phyloP scores from a whole-genome alignment of 2,113 vertebrate genomes.

The Poeciliopsis turrubarensis region DNA sequence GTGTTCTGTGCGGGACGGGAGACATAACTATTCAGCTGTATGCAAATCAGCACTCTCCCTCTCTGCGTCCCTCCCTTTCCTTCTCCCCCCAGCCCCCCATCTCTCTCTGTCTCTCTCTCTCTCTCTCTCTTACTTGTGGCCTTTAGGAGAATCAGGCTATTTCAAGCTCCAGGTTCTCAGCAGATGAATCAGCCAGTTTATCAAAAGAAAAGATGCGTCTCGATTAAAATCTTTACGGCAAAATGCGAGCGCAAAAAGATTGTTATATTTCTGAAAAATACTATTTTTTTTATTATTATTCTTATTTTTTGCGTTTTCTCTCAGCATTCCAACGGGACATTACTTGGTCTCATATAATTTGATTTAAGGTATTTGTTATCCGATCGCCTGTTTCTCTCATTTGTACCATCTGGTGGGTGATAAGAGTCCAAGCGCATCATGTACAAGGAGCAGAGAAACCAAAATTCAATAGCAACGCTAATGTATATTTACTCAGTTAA shows the following conservation, averaged over 20 bases:
- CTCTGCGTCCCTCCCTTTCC: slow-evolving; percentile 3
- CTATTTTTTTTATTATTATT: background rate
- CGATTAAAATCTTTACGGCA: background rate
- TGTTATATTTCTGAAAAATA: too few relatives aligned
- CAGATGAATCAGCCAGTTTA: background rate
- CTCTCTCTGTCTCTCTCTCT: slow-evolving; percentile 1
- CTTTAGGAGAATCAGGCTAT: background rate
- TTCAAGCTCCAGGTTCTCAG: background rate
- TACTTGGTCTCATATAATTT: background rate
- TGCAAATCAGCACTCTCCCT: slow-evolving; percentile 70
- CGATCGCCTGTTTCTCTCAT: background rate
- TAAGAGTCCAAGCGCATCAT: background rate
- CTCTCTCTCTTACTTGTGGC: background rate
- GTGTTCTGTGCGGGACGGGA: slow-evolving; percentile 65
- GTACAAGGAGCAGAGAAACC: too few relatives aligned
- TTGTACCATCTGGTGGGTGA: background rate
- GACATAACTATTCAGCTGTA: slow-evolving; percentile 80
- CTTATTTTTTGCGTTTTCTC: background rate
- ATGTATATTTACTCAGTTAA: too few relatives aligned
- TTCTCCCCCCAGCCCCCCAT: background rate
- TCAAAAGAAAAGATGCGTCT: background rate
- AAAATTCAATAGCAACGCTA: background rate
- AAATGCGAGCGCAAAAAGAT: too few relatives aligned
- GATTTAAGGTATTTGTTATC: background rate
- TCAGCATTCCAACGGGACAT: background rate